These are phyloP conservation scores for Macquaria australasica DNA, from an alignment of 2,113 vertebrate genomes.

Conservation along the genomic window DNA sequence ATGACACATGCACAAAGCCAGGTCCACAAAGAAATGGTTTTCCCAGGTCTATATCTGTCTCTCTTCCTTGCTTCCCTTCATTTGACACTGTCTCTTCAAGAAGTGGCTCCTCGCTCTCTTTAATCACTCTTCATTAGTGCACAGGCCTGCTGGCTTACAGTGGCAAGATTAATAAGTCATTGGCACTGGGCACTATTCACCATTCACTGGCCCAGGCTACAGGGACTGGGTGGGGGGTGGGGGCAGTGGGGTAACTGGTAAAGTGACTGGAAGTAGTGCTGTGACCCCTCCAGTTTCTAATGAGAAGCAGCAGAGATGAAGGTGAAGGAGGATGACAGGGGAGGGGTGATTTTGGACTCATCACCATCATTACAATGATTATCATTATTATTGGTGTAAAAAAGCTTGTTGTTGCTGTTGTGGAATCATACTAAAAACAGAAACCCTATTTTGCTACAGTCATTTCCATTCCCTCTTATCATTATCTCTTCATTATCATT, in stretches of 20 bases:
- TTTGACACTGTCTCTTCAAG: slow-evolving; percentile 2
- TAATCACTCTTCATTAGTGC: slow-evolving; percentile 59
- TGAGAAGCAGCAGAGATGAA: slow-evolving; percentile 16
- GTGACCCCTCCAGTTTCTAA: slow-evolving; percentile 7
- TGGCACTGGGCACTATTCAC: slow-evolving; percentile 2
- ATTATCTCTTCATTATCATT: slow-evolving; percentile 74
- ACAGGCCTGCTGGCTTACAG: slow-evolving; percentile 20
- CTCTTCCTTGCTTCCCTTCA: background rate
- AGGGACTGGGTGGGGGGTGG: background rate
- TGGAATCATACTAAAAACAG: slow-evolving; percentile 55
- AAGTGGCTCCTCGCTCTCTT: slow-evolving; percentile 18
- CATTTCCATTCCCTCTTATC: slow-evolving; percentile 71
- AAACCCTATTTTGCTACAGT: slow-evolving; percentile 52
- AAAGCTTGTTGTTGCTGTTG: slow-evolving; percentile 45
- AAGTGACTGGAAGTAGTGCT: slow-evolving; percentile 17
- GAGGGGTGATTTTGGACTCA: slow-evolving; percentile 30
- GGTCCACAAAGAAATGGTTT: no score
- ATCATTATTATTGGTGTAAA: slow-evolving; percentile 51
- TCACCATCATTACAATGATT: slow-evolving; percentile 40
- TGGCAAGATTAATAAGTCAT: slow-evolving; percentile 44
- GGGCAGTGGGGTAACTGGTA: background rate
- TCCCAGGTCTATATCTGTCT: background rate
- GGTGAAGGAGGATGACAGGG: slow-evolving; percentile 5
- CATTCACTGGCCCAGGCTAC: background rate
- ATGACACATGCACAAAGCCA: background rate